A percentile compares a stretch with the other conserved stretches of the same genome.
Conservation (phyloP, 1,140 invertebrate genomes). For the Euborellia annulipes region DNA sequence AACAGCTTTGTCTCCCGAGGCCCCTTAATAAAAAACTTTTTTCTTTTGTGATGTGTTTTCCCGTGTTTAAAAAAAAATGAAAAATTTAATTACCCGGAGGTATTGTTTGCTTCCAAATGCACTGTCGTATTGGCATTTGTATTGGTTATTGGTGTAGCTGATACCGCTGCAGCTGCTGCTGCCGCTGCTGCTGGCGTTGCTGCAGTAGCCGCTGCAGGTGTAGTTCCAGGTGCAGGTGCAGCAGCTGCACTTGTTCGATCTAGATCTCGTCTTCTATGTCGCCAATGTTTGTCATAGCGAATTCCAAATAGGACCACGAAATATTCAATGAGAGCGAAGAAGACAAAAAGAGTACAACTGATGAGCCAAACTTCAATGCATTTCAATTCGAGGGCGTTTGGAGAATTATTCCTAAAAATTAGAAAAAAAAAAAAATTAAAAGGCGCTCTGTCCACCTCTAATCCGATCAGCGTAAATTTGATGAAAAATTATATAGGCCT, state of each 20-base stretch:
- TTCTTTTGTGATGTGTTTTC: no score
- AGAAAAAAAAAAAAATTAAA: constrained; percentile 4
- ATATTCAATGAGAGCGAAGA: constrained; percentile 52
- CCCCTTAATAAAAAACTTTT: no score
- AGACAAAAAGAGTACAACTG: constrained; percentile 53
- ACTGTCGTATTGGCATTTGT: no score
- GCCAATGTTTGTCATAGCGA: constrained; percentile 41
- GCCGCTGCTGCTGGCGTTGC: background rate
- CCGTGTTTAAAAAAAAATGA: no score
- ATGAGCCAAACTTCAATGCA: constrained; percentile 58
- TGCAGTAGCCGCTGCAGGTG: constrained; percentile 1
- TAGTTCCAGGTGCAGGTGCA: background rate
- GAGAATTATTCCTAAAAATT: constrained; percentile 38
- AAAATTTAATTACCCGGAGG: no score
- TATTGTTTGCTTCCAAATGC: no score
- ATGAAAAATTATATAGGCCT: no score
- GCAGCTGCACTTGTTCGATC: constrained; percentile 6
- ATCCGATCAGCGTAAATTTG: no score
- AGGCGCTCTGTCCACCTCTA: no score
- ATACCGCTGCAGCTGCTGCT: background rate
- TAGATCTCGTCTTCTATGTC: constrained; percentile 32
- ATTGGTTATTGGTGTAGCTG: no score
- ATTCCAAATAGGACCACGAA: constrained; percentile 47
- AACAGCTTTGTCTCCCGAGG: no score
- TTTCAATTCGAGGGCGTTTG: constrained; percentile 44